Evolutionary conservation across 2,888 invertebrate species (phyloP).

Genomic region (Drosophila formosana): DNA sequence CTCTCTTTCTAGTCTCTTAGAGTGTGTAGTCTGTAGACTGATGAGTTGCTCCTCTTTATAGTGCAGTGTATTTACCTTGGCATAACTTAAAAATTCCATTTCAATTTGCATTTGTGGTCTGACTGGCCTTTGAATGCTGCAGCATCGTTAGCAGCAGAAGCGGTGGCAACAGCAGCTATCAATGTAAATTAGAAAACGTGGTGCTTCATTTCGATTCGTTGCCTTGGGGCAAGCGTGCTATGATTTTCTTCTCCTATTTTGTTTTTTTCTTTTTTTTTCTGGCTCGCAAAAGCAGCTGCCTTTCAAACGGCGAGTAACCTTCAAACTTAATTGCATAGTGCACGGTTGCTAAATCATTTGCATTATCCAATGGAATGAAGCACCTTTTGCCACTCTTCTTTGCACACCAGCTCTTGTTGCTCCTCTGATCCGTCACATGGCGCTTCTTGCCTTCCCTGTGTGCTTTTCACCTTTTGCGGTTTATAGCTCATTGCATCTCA

Average conservation of each 20-base stretch:
- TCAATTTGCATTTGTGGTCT: conserved; percentile 70
- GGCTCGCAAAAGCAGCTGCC: conserved; percentile 20
- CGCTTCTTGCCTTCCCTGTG: background rate
- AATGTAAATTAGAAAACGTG: conserved; percentile 74
- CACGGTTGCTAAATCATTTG: conserved; percentile 70
- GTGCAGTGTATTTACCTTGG: conserved; percentile 55
- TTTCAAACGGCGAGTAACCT: conserved; percentile 54
- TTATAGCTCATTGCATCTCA: conserved; percentile 72
- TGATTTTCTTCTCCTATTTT: conserved; percentile 9
- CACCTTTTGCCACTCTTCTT: background rate
- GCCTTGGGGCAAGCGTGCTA: conserved; percentile 43
- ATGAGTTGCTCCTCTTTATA: conserved; percentile 7
- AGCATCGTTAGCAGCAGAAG: conserved; percentile 60
- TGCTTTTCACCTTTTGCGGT: conserved; percentile 68
- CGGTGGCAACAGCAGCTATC: conserved; percentile 56
- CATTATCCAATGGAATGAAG: conserved; percentile 64
- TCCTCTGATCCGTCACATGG: conserved; percentile 1
- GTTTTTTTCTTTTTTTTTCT: conserved; percentile 26
- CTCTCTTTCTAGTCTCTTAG: conserved; percentile 2
- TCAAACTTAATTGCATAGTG: conserved; percentile 77
- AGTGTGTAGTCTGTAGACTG: background rate
- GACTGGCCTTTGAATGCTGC: conserved; percentile 66
- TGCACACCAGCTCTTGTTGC: background rate
- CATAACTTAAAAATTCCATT: conserved; percentile 80
- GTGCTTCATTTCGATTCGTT: conserved; percentile 75